Percentiles rank a stretch among this genome's conserved stretches.
Evolutionary conservation across 2,888 invertebrate genomes (phyloP).

Genomic region (Scaeva pyrastri): DNA sequence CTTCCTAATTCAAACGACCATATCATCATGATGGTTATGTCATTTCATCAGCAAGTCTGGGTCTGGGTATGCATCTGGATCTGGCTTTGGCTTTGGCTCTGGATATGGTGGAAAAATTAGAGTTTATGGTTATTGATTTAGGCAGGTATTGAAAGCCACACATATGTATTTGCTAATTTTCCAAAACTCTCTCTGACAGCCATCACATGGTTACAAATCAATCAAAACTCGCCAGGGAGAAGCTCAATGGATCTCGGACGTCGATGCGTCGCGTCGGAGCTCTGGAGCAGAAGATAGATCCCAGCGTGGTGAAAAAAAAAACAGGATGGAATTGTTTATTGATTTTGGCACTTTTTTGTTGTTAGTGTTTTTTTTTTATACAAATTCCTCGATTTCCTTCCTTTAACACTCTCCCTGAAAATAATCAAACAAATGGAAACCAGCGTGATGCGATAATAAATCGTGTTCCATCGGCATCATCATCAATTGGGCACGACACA

Average conservation of each 20-base stretch:
- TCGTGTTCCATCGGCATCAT: conserved; percentile 46
- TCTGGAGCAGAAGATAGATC: too few relatives aligned
- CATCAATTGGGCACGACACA: conserved; percentile 67
- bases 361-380: not conserved
- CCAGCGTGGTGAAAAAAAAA: not conserved
- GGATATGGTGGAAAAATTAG: not conserved
- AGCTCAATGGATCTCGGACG: too few relatives aligned
- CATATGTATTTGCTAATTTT: conserved; percentile 36
- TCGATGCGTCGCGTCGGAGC: too few relatives aligned
- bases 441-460: conserved; percentile 35
- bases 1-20: not conserved
- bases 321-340: not conserved
- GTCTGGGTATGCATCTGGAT: not conserved
- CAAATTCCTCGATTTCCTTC: not conserved
- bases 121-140: conserved; percentile 28
- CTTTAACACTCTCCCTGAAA: not conserved
- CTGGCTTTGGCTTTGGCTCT: not conserved
- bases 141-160: not conserved
- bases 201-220: conserved; percentile 38
- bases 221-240: conserved; percentile 37
- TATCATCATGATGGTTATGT: not conserved
- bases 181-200: conserved; percentile 3
- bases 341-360: conserved; percentile 6
- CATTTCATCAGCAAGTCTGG: not conserved
- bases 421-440: conserved; percentile 27